These are phyloP conservation scores for Pseudopodoces humilis DNA, from an alignment of 2,113 vertebrate genomes.

Conservation along the genomic window DNA sequence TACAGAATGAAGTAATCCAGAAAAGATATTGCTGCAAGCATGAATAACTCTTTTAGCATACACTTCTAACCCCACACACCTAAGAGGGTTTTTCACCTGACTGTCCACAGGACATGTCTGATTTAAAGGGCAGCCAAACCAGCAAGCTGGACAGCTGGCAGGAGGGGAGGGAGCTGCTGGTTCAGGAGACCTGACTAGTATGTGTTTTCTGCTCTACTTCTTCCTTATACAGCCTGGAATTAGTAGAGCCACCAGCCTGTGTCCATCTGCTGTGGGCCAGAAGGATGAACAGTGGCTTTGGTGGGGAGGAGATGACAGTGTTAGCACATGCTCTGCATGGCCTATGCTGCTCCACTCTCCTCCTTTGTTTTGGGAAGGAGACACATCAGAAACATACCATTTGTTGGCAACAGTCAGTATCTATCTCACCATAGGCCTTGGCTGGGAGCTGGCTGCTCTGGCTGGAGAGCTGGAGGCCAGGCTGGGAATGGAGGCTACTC, in stretches of 20 bases:
- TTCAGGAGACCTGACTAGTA: background rate
- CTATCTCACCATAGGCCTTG: background rate
- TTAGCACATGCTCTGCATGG: background rate
- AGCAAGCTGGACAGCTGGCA: background rate
- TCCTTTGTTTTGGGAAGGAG: background rate
- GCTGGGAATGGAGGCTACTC: background rate
- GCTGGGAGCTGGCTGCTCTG: background rate
- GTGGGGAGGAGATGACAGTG: background rate
- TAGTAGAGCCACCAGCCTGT: background rate
- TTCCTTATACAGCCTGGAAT: background rate
- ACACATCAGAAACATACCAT: background rate
- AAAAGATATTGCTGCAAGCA: background rate
- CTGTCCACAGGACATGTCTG: rapidly evolving
- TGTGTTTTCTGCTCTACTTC: background rate
- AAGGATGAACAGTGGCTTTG: background rate
- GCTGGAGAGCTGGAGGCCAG: background rate
- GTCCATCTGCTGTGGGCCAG: constrained; percentile 21
- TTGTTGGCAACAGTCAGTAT: background rate
- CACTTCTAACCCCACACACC: background rate
- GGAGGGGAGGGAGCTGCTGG: background rate
- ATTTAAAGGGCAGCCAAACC: background rate
- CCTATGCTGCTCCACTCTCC: background rate
- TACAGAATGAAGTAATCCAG: background rate
- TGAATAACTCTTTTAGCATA: background rate
- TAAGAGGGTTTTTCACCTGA: background rate